Conservation (phyloP, 2,113 vertebrate genomes). For the Corynorhinus townsendii region DNA sequence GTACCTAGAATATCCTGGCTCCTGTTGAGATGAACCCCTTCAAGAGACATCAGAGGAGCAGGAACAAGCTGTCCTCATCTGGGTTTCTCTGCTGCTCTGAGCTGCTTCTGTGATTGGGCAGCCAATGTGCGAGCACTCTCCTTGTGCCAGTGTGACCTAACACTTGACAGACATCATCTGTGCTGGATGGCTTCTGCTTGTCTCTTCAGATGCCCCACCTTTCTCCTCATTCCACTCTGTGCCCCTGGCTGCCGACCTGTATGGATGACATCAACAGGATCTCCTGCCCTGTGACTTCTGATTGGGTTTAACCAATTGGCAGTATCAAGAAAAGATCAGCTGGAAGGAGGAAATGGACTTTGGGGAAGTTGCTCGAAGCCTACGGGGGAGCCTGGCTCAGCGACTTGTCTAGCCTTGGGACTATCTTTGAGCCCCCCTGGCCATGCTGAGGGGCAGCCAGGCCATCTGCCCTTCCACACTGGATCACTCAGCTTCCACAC, state of each 20-base stretch:
- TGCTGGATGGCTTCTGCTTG: not conserved
- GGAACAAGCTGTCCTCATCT: not conserved
- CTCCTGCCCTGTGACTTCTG: not conserved
- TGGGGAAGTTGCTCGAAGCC: not conserved
- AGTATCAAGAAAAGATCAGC: not conserved
- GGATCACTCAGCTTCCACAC: not conserved
- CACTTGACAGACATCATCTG: not conserved
- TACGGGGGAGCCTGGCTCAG: not conserved
- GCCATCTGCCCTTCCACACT: not conserved
- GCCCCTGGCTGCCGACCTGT: not conserved
- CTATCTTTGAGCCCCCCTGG: not conserved
- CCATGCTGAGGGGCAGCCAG: not conserved
- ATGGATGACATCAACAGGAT: not conserved
- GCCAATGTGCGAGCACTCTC: not conserved
- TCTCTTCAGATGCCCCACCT: not conserved
- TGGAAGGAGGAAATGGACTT: not conserved
- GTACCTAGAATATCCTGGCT: not conserved
- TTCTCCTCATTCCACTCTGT: not conserved
- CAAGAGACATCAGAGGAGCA: not conserved
- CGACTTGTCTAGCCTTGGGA: not conserved
- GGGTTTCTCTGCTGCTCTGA: not conserved
- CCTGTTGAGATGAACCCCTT: not conserved
- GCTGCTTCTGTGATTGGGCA: not conserved
- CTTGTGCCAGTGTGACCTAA: not conserved
- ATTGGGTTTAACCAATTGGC: not conserved